Evolutionary conservation across 2,797 vertebrate species (phyloP).

Genomic region (Sebastiscus tertius): DNA sequence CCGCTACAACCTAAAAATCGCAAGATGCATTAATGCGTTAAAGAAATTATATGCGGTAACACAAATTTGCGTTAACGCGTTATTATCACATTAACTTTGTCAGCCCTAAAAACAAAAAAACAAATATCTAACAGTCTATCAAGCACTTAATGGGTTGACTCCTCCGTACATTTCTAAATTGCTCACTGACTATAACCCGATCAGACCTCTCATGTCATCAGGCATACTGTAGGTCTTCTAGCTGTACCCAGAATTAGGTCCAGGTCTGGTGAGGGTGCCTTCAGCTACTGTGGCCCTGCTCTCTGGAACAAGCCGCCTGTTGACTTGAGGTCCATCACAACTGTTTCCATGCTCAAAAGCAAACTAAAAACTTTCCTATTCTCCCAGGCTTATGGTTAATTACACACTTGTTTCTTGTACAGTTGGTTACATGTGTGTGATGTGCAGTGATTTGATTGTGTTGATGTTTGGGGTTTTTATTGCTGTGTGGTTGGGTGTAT

Average conservation of each 20-base stretch:
- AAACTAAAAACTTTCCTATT: neutral
- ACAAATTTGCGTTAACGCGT: too few species aligned
- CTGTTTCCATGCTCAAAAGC: neutral
- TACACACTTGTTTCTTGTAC: neutral
- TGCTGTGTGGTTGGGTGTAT: neutral
- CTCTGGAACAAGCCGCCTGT: neutral
- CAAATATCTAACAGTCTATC: neutral
- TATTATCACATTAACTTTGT: too few species aligned
- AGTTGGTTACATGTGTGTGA: neutral
- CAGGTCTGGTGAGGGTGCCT: neutral
- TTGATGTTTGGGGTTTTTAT: neutral
- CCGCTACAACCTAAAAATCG: too few species aligned
- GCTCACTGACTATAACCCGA: neutral
- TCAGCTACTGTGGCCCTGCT: neutral
- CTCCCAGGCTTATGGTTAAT: neutral
- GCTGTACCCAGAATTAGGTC: neutral
- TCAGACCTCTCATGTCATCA: neutral
- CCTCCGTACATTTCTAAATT: neutral
- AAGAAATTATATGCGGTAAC: too few species aligned
- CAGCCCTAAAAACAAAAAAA: too few species aligned
- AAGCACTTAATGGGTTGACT: neutral
- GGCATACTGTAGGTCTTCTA: neutral
- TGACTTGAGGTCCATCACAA: neutral
- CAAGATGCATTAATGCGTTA: too few species aligned
- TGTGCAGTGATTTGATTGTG: neutral